Base-by-base conservation (phyloP, 2,113 vertebrate species). In the Dicaeum eximium region DNA sequence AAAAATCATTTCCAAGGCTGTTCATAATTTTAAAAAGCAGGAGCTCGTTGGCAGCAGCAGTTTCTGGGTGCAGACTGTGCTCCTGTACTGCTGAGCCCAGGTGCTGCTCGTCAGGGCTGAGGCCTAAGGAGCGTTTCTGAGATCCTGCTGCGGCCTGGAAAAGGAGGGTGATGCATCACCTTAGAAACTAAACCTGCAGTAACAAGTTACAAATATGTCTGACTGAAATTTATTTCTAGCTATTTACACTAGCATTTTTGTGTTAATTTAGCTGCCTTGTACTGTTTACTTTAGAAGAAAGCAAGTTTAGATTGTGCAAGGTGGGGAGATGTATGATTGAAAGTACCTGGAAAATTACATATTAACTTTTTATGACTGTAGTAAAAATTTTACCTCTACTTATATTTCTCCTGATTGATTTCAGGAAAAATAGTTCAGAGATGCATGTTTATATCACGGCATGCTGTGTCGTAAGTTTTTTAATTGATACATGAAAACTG, bases 331-430 rank as follows among this genome's bases (percentile, higher is more conserved):
- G 6, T 38, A 48, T 56, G 19, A 83, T 16, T 93, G 71, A 81
- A 77, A 71, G 38, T 62, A 44, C 6, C 37, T 88, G 58, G 47
- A 37, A 93, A 93, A 84, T 66, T 44, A 15, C 12, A 7, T 48
- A 83, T 57, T 81, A 57, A 73, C 27, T 75, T 95, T 90, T 86
- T 94, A 93, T 38, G 22, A 54, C 47, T 37, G 9, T 8, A 84
- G 44, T 86, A 83, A 90, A 92, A 90, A 21, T 47, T 7, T 65
- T n/a, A 87, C 73, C 89, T 24, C 9, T 70, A 70, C 17, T 87
- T 91, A 19, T 33, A 87, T 80, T 40, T 88, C 24, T 75, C 19
- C 13, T 86, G 60, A n/a, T 78, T 89, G 33, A 92, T 60, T 92
- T 75, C 8, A 78, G 71, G 25, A 71, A 82, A 74, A 82, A 71